These are phyloP conservation scores for Cuculus canorus DNA, from an alignment of 2,797 vertebrate genomes.

Conservation along the genomic window DNA sequence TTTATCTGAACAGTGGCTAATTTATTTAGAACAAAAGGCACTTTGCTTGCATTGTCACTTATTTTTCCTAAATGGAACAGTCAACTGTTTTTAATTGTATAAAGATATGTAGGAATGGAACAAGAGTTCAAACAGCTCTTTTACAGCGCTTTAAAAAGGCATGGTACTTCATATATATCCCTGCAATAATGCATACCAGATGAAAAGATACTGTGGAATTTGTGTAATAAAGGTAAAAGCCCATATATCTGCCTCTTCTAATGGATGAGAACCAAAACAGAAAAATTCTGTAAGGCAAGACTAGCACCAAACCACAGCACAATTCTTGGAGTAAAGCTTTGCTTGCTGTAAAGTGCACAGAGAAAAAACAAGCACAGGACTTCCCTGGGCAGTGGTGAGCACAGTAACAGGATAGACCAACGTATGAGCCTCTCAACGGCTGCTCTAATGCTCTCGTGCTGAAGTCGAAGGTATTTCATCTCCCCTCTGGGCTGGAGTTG, in stretches of 20 bases:
- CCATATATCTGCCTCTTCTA: conserved; percentile 11
- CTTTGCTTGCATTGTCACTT: background rate
- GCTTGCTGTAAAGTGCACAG: background rate
- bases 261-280: conserved; percentile 7
- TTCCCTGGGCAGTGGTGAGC: background rate
- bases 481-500: background rate
- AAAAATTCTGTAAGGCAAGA: background rate
- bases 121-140: background rate
- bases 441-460: accelerated
- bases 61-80: background rate
- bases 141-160: background rate
- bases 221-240: conserved; percentile 36
- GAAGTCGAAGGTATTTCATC: background rate
- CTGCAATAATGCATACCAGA: conserved; percentile 27
- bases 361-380: background rate
- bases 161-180: conserved; percentile 2
- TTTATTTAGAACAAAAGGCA: background rate
- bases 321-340: background rate
- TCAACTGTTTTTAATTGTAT: conserved; percentile 32
- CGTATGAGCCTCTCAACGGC: background rate
- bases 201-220: conserved; percentile 39
- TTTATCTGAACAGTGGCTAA: background rate
- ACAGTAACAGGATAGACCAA: background rate
- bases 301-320: background rate
- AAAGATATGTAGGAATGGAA: background rate